phyloP scores from a whole-genome alignment of 1,140 invertebrate species.

The Hesperophylax magnus region DNA sequence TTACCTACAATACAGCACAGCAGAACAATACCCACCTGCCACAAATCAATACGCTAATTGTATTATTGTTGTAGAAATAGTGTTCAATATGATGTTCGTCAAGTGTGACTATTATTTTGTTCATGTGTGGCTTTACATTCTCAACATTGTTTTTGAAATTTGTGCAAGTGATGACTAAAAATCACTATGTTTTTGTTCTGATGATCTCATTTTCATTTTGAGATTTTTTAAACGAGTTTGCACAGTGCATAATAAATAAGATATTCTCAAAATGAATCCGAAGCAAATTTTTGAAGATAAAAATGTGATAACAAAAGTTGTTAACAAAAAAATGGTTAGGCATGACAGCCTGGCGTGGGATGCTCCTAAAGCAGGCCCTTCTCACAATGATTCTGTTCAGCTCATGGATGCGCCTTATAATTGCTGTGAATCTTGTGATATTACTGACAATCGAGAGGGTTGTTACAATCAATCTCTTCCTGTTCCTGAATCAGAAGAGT shows the following conservation, averaged over 20 bases:
- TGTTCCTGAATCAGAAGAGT: neutral
- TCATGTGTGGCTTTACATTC: neutral
- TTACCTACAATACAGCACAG: neutral
- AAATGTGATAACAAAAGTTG: neutral
- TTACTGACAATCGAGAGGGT: neutral
- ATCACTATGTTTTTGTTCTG: neutral
- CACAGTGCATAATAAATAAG: neutral
- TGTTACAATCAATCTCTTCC: neutral
- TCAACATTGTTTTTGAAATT: neutral
- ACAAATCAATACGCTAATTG: no score
- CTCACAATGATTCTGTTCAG: neutral
- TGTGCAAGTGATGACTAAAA: neutral
- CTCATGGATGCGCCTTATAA: neutral
- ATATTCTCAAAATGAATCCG: neutral
- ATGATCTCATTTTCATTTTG: neutral
- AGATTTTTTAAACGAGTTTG: neutral
- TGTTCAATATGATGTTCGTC: no score
- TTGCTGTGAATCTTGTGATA: constrained; percentile 6
- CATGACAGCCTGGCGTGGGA: neutral
- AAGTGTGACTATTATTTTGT: neutral
- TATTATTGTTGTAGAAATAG: no score
- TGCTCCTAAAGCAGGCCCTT: neutral
- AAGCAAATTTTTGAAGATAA: neutral
- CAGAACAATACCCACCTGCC: no score
- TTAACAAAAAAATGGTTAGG: neutral